These are phyloP conservation scores for Ceratina calcarata DNA, from an alignment of 1,140 invertebrate genomes.

Conservation along the genomic window DNA sequence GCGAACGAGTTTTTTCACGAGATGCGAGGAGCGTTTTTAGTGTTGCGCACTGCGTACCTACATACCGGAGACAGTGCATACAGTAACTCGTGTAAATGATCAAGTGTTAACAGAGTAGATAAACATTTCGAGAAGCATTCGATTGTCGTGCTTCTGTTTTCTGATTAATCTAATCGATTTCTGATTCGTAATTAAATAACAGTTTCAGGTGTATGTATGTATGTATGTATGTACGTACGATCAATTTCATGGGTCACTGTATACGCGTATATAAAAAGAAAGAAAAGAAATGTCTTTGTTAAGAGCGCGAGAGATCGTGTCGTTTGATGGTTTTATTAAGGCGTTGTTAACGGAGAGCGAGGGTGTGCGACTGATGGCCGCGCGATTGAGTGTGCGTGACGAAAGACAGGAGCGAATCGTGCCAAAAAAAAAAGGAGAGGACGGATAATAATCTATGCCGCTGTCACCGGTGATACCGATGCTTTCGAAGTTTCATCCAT, in stretches of 20 bases:
- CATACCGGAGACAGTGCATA: background rate
- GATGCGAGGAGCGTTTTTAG: slow-evolving; percentile 48
- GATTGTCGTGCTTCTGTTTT: too few relatives aligned
- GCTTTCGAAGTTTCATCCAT: slow-evolving; percentile 30
- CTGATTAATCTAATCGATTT: too few relatives aligned
- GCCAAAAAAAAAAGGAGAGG: background rate
- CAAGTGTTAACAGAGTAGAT: too few relatives aligned
- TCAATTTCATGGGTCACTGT: too few relatives aligned
- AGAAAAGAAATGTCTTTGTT: background rate
- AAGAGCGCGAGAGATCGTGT: slow-evolving; percentile 5
- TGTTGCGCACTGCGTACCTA: slow-evolving; percentile 17
- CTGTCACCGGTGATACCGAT: slow-evolving; percentile 18
- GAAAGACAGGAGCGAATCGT: background rate
- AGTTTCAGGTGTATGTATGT: too few relatives aligned
- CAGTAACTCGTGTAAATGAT: background rate
- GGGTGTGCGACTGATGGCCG: background rate
- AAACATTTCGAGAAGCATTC: too few relatives aligned
- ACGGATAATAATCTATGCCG: slow-evolving; percentile 22
- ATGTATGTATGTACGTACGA: too few relatives aligned
- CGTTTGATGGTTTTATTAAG: slow-evolving; percentile 52
- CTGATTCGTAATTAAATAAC: too few relatives aligned
- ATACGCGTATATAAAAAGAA: background rate
- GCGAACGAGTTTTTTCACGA: slow-evolving; percentile 60
- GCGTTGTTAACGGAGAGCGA: slow-evolving; percentile 29
- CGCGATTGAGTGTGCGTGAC: slow-evolving; percentile 6